These are phyloP conservation scores for Ramphastos sulfuratus DNA, from an alignment of 2,113 vertebrate genomes.

Conservation along the genomic window DNA sequence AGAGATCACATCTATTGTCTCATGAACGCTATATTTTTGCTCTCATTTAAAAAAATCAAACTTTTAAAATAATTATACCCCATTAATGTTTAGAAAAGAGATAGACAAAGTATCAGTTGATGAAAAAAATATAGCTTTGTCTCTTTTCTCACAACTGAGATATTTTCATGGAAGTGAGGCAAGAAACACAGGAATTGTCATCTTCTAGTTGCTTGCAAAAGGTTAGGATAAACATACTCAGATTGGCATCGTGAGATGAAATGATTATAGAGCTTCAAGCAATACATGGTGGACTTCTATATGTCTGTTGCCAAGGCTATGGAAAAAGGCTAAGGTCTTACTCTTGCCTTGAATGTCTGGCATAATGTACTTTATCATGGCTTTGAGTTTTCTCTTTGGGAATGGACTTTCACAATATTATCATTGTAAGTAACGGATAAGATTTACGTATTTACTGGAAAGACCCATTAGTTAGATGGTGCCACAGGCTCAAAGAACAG, in stretches of 20 bases:
- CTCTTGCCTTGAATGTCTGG: neutral
- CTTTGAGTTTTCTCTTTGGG: neutral
- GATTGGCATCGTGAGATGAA: neutral
- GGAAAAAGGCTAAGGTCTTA: neutral
- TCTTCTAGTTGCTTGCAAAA: neutral
- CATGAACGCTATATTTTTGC: neutral
- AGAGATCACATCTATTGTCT: neutral
- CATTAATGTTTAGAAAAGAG: neutral
- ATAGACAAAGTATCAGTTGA: neutral
- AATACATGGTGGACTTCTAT: rapidly evolving
- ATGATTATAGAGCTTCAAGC: neutral
- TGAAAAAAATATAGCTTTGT: neutral
- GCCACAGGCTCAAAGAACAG: neutral
- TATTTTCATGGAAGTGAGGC: neutral
- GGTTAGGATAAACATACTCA: neutral
- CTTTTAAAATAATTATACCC: neutral
- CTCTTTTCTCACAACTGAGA: neutral
- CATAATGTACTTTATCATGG: neutral
- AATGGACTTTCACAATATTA: neutral
- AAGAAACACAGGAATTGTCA: neutral
- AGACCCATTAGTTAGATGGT: neutral
- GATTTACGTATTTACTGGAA: neutral
- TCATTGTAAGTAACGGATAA: neutral
- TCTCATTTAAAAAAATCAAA: neutral
- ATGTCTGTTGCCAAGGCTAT: neutral